Evolutionary conservation across 2,113 vertebrate species (phyloP).

Genomic region (Pelobates fuscus): DNA sequence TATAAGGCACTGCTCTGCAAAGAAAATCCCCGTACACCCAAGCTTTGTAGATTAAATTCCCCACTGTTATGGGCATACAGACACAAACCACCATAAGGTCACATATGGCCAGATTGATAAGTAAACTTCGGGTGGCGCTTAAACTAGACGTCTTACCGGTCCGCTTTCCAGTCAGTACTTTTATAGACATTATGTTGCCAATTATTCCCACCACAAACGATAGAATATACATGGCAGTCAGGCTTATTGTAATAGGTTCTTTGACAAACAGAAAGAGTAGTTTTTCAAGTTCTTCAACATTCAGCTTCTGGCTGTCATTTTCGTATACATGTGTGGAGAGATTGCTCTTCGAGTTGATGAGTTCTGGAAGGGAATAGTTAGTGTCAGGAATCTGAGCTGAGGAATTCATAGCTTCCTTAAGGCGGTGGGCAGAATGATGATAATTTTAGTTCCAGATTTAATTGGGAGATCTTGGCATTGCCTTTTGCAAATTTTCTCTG

Average conservation of each 20-base stretch:
- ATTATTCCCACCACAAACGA: slow-evolving; percentile 85
- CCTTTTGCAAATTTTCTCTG: slow-evolving; percentile 6
- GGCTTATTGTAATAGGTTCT: slow-evolving; percentile 82
- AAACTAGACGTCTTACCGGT: slow-evolving; percentile 69
- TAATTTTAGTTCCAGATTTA: slow-evolving; percentile 35
- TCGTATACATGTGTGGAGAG: slow-evolving; percentile 52
- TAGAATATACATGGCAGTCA: slow-evolving; percentile 79
- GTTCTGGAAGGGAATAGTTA: slow-evolving; percentile 42
- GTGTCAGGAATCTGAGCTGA: neutral
- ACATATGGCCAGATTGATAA: slow-evolving; percentile 86
- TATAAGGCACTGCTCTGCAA: slow-evolving; percentile 84
- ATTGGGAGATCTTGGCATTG: slow-evolving; percentile 31
- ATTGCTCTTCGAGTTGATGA: slow-evolving; percentile 56
- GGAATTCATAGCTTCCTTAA: slow-evolving; percentile 62
- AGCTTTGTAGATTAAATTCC: slow-evolving; percentile 84
- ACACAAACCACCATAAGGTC: slow-evolving; percentile 89
- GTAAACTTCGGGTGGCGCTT: slow-evolving; percentile 81
- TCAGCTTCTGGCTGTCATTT: slow-evolving; percentile 61
- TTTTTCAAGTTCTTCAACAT: slow-evolving; percentile 73
- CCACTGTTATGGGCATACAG: slow-evolving; percentile 89
- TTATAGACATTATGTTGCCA: slow-evolving; percentile 84
- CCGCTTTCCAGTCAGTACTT: slow-evolving; percentile 77
- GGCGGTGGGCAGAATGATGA: neutral
- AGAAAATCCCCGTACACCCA: slow-evolving; percentile 91
- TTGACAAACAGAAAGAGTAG: slow-evolving; percentile 78